Conservation (phyloP, 2,888 invertebrate species). For the Apamea sordens region DNA sequence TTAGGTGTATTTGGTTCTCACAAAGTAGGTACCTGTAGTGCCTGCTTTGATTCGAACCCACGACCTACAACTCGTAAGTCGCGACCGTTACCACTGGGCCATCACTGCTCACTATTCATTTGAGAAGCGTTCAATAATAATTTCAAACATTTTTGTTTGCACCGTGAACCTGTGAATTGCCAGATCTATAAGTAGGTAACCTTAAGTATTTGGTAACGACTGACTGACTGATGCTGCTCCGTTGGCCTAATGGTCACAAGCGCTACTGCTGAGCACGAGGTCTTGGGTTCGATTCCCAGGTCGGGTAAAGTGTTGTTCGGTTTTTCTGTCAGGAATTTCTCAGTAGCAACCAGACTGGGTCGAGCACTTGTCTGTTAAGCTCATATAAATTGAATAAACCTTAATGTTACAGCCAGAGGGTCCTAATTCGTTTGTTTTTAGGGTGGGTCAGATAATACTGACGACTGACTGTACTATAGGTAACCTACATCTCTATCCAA, state of each 20-base stretch:
- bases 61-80: background rate
- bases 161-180: background rate
- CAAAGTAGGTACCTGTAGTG: background rate
- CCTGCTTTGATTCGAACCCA: background rate
- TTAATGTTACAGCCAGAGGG: no score
- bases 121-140: background rate
- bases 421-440: no score
- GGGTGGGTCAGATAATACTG: no score
- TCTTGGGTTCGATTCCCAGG: background rate
- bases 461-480: no score
- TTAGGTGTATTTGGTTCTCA: background rate
- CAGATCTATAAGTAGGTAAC: background rate
- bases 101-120: background rate
- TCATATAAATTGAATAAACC: no score
- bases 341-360: no score
- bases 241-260: background rate
- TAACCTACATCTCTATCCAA: background rate
- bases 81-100: background rate
- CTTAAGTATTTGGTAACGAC: background rate
- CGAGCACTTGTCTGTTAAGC: no score
- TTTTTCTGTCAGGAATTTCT: background rate
- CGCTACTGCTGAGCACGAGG: background rate
- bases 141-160: background rate
- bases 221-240: background rate
- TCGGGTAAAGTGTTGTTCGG: no score